Evolutionary conservation across 2,888 invertebrate genomes (phyloP).

Genomic region (Heteropelma amictum): DNA sequence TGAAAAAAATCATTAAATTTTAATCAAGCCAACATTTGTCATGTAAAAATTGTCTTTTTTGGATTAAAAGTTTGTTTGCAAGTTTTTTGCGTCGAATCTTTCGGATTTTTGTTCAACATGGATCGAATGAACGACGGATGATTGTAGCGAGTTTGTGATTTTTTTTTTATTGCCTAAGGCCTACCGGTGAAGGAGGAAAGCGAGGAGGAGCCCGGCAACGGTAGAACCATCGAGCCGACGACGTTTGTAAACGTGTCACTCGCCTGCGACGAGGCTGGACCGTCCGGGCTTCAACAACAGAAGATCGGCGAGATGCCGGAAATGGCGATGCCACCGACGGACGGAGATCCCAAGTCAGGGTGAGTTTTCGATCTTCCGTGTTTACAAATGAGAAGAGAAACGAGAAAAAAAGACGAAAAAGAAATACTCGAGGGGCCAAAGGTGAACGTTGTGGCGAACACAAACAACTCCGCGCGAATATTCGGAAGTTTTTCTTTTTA

Average conservation of each 20-base stretch:
- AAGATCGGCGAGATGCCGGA: conserved; percentile 74
- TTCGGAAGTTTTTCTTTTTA: background rate
- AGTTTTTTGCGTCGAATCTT: too few relatives aligned
- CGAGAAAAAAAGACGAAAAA: background rate
- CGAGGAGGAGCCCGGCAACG: conserved; percentile 71
- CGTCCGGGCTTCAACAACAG: conserved; percentile 76
- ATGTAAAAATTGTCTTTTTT: too few relatives aligned
- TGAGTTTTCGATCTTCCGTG: conserved; percentile 70
- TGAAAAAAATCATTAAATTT: too few relatives aligned
- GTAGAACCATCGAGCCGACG: conserved; percentile 73
- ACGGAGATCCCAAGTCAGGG: conserved; percentile 76
- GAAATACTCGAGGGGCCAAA: conserved; percentile 68
- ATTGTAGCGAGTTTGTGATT: background rate
- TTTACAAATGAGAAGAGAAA: conserved; percentile 1
- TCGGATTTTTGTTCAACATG: too few relatives aligned
- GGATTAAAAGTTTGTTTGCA: too few relatives aligned
- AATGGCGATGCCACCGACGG: conserved; percentile 70
- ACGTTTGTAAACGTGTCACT: conserved; percentile 75
- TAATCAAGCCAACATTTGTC: too few relatives aligned
- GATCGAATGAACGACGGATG: too few relatives aligned
- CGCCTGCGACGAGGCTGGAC: conserved; percentile 76
- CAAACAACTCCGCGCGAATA: conserved; percentile 50
- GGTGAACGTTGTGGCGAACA: conserved; percentile 75
- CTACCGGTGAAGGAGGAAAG: conserved; percentile 75
- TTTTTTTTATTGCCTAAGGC: conserved; percentile 61